These are phyloP conservation scores for Zenarchopterus dispar DNA, from an alignment of 2,797 vertebrate species.

Conservation along the genomic window DNA sequence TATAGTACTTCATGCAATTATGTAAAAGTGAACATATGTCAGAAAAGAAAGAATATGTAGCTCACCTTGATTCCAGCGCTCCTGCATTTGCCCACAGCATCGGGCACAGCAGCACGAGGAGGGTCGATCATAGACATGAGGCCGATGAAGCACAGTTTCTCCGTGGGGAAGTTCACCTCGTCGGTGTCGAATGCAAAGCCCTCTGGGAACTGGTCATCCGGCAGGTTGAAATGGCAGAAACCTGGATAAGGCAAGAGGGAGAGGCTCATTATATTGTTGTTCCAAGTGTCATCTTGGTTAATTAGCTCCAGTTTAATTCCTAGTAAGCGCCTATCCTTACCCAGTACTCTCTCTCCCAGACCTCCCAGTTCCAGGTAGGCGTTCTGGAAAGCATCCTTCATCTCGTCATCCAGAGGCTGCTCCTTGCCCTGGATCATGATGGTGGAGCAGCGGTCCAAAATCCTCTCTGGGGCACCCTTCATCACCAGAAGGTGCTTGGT, in stretches of 20 bases:
- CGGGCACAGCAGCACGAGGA: slow-evolving; percentile 91
- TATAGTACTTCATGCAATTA: too few relatives aligned
- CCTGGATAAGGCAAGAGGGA: slow-evolving; percentile 69
- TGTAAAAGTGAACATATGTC: too few relatives aligned
- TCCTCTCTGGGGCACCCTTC: slow-evolving; percentile 94
- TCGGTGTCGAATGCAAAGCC: slow-evolving; percentile 95
- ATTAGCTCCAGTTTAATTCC: too few relatives aligned
- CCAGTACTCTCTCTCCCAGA: slow-evolving; percentile 90
- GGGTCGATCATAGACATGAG: slow-evolving; percentile 97
- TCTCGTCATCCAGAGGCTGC: slow-evolving; percentile 90
- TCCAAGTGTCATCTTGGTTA: too few relatives aligned
- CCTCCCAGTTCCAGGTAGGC: slow-evolving; percentile 92
- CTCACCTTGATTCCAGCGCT: slow-evolving; percentile 91
- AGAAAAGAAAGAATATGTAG: background rate
- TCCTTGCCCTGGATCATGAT: slow-evolving; percentile 92
- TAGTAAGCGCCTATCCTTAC: slow-evolving; percentile 60
- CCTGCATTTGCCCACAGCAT: slow-evolving; percentile 92
- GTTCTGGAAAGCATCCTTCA: slow-evolving; percentile 93
- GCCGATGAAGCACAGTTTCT: slow-evolving; percentile 92
- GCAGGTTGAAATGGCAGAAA: slow-evolving; percentile 89
- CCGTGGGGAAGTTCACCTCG: slow-evolving; percentile 92
- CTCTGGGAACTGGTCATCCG: slow-evolving; percentile 93
- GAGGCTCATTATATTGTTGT: too few relatives aligned
- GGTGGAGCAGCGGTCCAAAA: slow-evolving; percentile 90
- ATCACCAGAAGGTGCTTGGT: slow-evolving; percentile 92